Percentiles rank a stretch among this genome's conserved stretches.
Conservation (phyloP, 1,140 invertebrate species). For the Eumeta japonica region DNA sequence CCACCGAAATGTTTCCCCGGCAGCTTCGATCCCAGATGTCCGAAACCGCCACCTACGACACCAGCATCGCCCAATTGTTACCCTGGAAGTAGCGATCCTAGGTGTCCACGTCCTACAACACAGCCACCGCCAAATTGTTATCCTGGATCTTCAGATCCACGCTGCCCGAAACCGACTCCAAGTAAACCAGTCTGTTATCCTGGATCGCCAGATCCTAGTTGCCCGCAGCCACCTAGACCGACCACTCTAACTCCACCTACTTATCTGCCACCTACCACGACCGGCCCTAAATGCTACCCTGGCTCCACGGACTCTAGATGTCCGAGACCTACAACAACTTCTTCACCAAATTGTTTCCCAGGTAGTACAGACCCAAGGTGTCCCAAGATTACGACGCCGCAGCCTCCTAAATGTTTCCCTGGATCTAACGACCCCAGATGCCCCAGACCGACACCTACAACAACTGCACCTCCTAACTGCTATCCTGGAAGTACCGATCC, state of each 20-base stretch:
- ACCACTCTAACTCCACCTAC: conserved; percentile 9
- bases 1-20: conserved; percentile 35
- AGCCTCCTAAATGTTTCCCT: conserved; percentile 32
- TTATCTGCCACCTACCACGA: conserved; percentile 15
- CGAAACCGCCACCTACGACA: conserved; percentile 16
- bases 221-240: conserved; percentile 22
- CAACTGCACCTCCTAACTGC: conserved; percentile 26
- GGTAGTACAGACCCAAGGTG: conserved; percentile 48
- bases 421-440: conserved; percentile 46
- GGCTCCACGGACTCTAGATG: conserved; percentile 45
- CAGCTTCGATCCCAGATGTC: conserved; percentile 31
- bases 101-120: conserved; percentile 27
- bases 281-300: conserved; percentile 31
- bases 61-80: conserved; percentile 13
- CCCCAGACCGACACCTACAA: conserved; percentile 28
- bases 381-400: conserved; percentile 24
- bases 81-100: conserved; percentile 38
- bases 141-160: conserved; percentile 27
- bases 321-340: conserved; percentile 25
- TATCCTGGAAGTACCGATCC: conserved; percentile 49
- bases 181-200: conserved; percentile 18
- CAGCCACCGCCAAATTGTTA: conserved; percentile 11
- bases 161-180: conserved; percentile 12
- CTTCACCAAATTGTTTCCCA: conserved; percentile 38
- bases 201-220: conserved; percentile 37